phyloP scores from a whole-genome alignment of 1,140 invertebrate genomes.

The Cydia splendana region DNA sequence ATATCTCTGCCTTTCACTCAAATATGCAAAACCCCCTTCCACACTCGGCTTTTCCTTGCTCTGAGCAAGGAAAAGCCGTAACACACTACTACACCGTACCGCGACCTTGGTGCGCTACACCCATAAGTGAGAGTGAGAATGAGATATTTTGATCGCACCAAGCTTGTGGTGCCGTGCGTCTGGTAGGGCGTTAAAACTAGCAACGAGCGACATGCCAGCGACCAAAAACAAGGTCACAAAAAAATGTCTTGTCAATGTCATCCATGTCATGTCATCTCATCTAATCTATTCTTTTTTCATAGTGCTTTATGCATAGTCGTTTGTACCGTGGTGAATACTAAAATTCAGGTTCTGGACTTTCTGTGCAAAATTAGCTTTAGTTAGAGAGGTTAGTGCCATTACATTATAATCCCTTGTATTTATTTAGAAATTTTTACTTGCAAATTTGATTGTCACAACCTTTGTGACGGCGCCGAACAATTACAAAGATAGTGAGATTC shows the following conservation, averaged over 20 bases:
- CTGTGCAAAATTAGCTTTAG: not conserved
- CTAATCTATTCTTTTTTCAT: slow-evolving; percentile 6
- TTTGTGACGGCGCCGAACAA: slow-evolving; percentile 52
- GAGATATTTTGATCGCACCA: no score
- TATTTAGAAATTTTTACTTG: slow-evolving; percentile 32
- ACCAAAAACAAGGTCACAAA: no score
- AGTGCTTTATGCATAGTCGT: not conserved
- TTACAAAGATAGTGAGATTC: slow-evolving; percentile 41
- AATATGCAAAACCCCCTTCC: no score
- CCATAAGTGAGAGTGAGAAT: no score
- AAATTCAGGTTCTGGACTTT: slow-evolving; percentile 5
- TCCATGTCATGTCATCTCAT: not conserved
- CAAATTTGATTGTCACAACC: slow-evolving; percentile 45
- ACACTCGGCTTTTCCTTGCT: no score
- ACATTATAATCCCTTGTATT: not conserved
- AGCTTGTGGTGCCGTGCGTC: no score
- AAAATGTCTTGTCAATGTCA: slow-evolving; percentile 1
- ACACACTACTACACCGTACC: no score
- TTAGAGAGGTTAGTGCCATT: slow-evolving; percentile 8
- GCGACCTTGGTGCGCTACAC: no score
- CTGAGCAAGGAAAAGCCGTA: no score
- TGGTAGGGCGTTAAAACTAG: no score
- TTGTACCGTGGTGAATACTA: slow-evolving; percentile 2
- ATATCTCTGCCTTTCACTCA: no score
- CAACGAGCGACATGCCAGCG: no score